Evolutionary conservation across 2,113 vertebrate genomes (phyloP).

Genomic region (Psittacula cyanocephala): DNA sequence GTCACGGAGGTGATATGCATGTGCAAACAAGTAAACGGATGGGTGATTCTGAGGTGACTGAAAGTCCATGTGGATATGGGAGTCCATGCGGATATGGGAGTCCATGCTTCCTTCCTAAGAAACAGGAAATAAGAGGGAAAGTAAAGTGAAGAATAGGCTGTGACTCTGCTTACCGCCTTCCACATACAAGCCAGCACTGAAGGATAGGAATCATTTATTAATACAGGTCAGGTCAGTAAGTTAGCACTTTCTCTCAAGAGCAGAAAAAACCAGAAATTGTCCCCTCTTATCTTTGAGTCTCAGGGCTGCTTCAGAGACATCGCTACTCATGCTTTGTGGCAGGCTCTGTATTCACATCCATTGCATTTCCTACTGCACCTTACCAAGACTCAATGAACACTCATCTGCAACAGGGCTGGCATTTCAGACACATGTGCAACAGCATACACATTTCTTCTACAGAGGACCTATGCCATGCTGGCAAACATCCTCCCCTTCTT

Average conservation of each 20-base stretch:
- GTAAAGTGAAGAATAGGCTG: not conserved
- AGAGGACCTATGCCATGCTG: not conserved
- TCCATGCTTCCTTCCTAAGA: not conserved
- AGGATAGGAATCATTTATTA: not conserved
- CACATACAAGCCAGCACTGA: not conserved
- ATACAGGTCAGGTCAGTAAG: not conserved
- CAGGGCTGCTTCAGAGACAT: not conserved
- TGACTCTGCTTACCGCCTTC: not conserved
- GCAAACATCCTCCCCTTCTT: not conserved
- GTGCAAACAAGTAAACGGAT: not conserved
- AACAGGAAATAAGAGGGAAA: not conserved
- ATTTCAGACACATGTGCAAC: not conserved
- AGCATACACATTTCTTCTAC: not conserved
- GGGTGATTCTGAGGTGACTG: not conserved
- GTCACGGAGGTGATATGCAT: not conserved
- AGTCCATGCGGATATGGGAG: not conserved
- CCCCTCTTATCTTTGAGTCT: not conserved
- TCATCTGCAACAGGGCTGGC: not conserved
- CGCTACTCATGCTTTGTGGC: not conserved
- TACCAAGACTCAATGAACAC: fast-evolving
- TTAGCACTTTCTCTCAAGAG: not conserved
- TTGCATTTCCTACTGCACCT: not conserved
- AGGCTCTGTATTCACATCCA: not conserved
- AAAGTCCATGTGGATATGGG: not conserved
- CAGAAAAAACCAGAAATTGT: not conserved